These are phyloP conservation scores for Oryzias javanicus DNA, from an alignment of 2,113 vertebrate species.

Conservation along the genomic window DNA sequence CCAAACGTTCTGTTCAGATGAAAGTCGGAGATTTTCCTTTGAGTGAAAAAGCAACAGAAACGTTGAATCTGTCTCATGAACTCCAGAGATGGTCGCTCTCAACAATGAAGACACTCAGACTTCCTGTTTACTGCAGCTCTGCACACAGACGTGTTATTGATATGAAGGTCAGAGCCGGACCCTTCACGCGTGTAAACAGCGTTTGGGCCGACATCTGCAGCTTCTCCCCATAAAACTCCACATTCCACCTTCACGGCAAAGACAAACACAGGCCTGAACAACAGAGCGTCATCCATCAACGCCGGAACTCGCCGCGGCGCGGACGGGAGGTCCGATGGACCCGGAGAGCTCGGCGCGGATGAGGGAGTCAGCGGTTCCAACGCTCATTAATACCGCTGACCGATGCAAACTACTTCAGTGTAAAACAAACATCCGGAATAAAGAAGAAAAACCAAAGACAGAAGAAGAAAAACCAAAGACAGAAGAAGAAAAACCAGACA, in stretches of 20 bases:
- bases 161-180: not conserved
- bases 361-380: not conserved
- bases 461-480: too few relatives aligned
- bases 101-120: too few relatives aligned
- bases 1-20: too few relatives aligned
- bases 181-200: slow-evolving; percentile 28
- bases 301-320: not conserved
- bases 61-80: too few relatives aligned
- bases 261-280: slow-evolving; percentile 1
- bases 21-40: too few relatives aligned
- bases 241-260: slow-evolving; percentile 50
- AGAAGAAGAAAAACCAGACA: too few relatives aligned
- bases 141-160: not conserved
- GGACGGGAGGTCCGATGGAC: too few relatives aligned
- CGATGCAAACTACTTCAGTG: not conserved
- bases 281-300: not conserved
- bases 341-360: too few relatives aligned
- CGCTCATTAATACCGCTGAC: not conserved
- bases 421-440: too few relatives aligned
- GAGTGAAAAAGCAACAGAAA: too few relatives aligned
- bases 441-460: too few relatives aligned
- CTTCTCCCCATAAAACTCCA: slow-evolving; percentile 48
- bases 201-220: slow-evolving; percentile 42
- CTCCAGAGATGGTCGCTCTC: too few relatives aligned
- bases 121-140: slow-evolving; percentile 40